Evolutionary conservation across 2,888 invertebrate species (phyloP).

Genomic region (Netelia melanura): DNA sequence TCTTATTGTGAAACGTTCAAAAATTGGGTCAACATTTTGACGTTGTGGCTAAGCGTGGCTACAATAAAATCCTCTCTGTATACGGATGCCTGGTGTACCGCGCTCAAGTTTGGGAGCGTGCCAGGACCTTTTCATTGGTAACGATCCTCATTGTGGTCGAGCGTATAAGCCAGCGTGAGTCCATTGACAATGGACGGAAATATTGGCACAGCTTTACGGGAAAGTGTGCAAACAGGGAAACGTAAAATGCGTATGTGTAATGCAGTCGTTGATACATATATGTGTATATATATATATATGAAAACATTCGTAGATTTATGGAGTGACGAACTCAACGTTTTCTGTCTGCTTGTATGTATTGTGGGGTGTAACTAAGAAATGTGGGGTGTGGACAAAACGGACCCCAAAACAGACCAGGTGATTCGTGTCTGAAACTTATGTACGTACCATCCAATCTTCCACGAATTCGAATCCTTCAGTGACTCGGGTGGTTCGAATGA

Average conservation of each 20-base stretch:
- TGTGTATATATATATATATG: slow-evolving; percentile 27
- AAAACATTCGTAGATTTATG: slow-evolving; percentile 20
- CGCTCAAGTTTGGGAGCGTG: slow-evolving; percentile 56
- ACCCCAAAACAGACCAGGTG: slow-evolving; percentile 48
- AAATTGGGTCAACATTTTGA: slow-evolving; percentile 53
- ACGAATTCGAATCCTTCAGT: not conserved
- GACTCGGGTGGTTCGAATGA: too few species aligned
- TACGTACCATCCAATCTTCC: not conserved
- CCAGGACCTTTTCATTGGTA: slow-evolving; percentile 53
- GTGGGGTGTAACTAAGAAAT: slow-evolving; percentile 23
- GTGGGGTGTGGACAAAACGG: slow-evolving; percentile 40
- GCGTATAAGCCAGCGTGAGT: slow-evolving; percentile 44
- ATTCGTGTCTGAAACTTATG: slow-evolving; percentile 15
- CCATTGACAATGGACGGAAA: slow-evolving; percentile 75
- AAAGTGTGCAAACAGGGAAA: slow-evolving; percentile 72
- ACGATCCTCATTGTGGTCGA: slow-evolving; percentile 56
- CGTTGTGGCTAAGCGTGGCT: slow-evolving; percentile 23
- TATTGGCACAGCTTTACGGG: slow-evolving; percentile 75
- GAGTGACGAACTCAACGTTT: slow-evolving; percentile 45
- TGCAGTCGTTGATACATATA: slow-evolving; percentile 1
- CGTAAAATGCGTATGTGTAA: slow-evolving; percentile 63
- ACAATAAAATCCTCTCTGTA: slow-evolving; percentile 35
- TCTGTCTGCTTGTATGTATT: slow-evolving; percentile 18
- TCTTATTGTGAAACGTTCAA: not conserved
- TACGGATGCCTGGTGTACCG: slow-evolving; percentile 21